A percentile compares a stretch with the other conserved stretches of the same genome.
phyloP scores from a whole-genome alignment of 2,797 vertebrate species.

The Myotis myotis region DNA sequence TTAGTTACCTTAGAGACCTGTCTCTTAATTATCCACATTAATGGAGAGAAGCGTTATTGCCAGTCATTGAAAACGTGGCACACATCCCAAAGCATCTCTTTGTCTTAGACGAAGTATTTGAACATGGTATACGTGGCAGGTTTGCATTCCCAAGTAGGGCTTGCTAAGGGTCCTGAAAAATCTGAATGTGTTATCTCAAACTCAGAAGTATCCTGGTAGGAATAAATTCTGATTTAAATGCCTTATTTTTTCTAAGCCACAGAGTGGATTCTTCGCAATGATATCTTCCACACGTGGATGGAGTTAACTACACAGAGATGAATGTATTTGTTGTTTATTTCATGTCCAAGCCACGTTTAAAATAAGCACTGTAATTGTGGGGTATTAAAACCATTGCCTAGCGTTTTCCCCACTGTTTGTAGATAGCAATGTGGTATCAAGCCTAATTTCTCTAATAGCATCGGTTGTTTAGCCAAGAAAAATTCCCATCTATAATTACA shows the following conservation, averaged over 20 bases:
- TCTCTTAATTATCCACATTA: slow-evolving; percentile 16
- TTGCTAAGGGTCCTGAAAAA: slow-evolving; percentile 9
- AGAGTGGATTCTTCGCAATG: background rate
- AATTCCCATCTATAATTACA: background rate
- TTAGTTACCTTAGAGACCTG: background rate
- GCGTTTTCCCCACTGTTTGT: background rate
- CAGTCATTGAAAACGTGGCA: background rate
- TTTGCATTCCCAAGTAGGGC: background rate
- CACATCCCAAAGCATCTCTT: slow-evolving; percentile 18
- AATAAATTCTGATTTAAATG: background rate
- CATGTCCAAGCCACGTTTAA: background rate
- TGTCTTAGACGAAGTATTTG: background rate
- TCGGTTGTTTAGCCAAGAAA: background rate
- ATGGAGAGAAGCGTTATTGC: background rate
- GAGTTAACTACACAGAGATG: background rate
- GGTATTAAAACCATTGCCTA: background rate
- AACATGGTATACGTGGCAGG: background rate
- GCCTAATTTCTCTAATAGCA: background rate
- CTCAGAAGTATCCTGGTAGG: background rate
- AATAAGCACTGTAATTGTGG: background rate
- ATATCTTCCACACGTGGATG: background rate
- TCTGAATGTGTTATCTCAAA: background rate
- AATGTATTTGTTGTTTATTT: background rate
- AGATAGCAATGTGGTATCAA: background rate
- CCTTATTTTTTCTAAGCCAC: background rate